A percentile compares a stretch with the other conserved stretches of the same genome.
These are phyloP conservation scores for Bombus difficillimus DNA, from an alignment of 1,140 invertebrate species.

Conservation along the genomic window DNA sequence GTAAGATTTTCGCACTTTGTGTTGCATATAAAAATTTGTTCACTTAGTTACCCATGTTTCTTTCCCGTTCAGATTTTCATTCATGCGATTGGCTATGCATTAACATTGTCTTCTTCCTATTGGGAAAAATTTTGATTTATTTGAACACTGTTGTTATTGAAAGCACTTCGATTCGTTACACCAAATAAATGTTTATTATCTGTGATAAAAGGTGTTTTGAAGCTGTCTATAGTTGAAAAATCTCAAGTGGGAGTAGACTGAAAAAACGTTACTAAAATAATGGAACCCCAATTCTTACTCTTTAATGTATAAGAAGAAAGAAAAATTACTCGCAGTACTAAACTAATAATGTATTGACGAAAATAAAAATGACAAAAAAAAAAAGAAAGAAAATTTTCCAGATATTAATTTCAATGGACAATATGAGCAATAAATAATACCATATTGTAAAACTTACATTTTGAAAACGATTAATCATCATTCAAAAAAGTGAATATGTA, in stretches of 20 bases:
- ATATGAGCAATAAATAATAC: conserved; percentile 55
- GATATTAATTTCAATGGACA: conserved; percentile 19
- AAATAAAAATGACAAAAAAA: background rate
- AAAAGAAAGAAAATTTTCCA: background rate
- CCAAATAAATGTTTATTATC: conserved; percentile 61
- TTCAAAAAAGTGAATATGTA: background rate
- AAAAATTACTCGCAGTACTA: conserved; percentile 16
- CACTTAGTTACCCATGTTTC: conserved; percentile 21
- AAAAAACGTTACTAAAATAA: conserved; percentile 18
- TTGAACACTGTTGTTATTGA: conserved; percentile 11
- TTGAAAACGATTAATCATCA: conserved; percentile 16
- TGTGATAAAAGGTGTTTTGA: conserved; percentile 58
- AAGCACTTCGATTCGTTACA: conserved; percentile 36
- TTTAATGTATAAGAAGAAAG: conserved; percentile 3
- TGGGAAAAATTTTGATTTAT: background rate
- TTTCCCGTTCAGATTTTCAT: background rate
- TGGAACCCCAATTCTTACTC: conserved; percentile 30
- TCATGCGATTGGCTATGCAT: background rate
- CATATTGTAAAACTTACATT: conserved; percentile 20
- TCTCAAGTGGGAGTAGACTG: conserved; percentile 8
- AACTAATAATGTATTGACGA: background rate
- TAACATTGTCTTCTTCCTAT: background rate
- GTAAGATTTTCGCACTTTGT: background rate
- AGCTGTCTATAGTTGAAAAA: conserved; percentile 38
- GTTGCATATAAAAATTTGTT: background rate